A percentile compares a stretch with the other conserved stretches of the same genome.
Conservation (phyloP, 2,113 vertebrate species). For the Cnemophilus loriae region DNA sequence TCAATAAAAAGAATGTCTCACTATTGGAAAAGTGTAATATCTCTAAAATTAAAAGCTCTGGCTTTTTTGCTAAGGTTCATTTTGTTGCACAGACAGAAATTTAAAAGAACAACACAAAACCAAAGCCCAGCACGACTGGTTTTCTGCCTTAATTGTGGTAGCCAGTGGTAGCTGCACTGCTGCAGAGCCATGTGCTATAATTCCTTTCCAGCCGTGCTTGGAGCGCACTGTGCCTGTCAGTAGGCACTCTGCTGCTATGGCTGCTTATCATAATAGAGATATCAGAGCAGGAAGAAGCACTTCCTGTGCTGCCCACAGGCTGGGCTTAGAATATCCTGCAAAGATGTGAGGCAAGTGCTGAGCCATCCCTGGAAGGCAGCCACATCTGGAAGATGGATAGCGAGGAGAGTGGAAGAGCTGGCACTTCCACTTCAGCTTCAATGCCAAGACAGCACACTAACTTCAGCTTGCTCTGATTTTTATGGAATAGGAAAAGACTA, state of each 20-base stretch:
- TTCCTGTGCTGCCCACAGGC: neutral
- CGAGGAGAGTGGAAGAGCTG: neutral
- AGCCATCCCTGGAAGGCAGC: neutral
- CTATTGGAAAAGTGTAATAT: neutral
- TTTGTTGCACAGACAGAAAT: neutral
- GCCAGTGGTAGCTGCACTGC: neutral
- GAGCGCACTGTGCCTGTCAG: neutral
- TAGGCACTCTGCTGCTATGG: neutral
- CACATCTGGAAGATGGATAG: neutral
- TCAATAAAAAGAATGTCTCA: neutral
- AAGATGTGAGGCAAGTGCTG: neutral
- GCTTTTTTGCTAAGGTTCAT: neutral
- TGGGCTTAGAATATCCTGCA: neutral
- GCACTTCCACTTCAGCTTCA: neutral
- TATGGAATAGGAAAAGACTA: neutral
- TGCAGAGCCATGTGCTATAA: neutral
- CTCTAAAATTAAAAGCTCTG: neutral
- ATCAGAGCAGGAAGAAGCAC: neutral
- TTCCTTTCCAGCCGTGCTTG: neutral
- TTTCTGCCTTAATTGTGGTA: neutral
- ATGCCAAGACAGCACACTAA: rapidly evolving
- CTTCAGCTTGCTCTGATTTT: neutral
- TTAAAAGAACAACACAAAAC: neutral
- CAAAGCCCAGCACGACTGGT: neutral
- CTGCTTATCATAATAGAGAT: neutral